Percentiles rank a stretch among this genome's conserved stretches.
These are phyloP conservation scores for Sinodicranocentrus sp. DNA, from an alignment of 2,888 invertebrate species.

Conservation along the genomic window DNA sequence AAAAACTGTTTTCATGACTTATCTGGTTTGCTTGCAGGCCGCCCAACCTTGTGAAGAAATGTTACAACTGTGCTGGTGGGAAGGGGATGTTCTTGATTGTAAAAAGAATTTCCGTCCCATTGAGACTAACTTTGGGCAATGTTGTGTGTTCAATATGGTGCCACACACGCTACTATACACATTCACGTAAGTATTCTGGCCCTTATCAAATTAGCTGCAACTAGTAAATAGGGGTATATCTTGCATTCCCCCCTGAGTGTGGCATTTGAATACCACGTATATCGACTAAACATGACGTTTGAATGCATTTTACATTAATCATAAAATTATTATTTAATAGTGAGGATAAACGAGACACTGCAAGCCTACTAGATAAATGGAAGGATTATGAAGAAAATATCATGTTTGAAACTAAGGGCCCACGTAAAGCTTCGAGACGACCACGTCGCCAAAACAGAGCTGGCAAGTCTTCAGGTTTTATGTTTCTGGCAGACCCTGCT, in stretches of 20 bases:
- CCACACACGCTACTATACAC: slow-evolving; percentile 80
- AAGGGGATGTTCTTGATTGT: slow-evolving; percentile 82
- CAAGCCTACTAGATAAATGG: slow-evolving; percentile 54
- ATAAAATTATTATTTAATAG: slow-evolving; percentile 25
- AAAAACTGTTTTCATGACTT: no score
- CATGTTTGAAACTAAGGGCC: slow-evolving; percentile 19
- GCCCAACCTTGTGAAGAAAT: slow-evolving; percentile 88
- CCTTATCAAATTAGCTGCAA: no score
- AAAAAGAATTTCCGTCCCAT: slow-evolving; percentile 86
- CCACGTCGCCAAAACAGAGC: slow-evolving; percentile 69
- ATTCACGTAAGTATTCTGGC: slow-evolving; percentile 43
- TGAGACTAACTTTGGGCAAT: slow-evolving; percentile 90
- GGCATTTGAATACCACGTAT: no score
- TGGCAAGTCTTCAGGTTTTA: slow-evolving; percentile 70
- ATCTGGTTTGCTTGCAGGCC: no score
- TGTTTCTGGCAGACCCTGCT: slow-evolving; percentile 70
- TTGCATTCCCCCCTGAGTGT: no score
- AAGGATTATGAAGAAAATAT: slow-evolving; percentile 37
- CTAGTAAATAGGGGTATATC: no score
- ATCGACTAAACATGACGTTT: not conserved
- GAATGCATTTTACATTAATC: not conserved
- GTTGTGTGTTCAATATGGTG: slow-evolving; percentile 90
- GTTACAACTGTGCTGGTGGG: slow-evolving; percentile 85
- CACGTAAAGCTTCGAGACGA: slow-evolving; percentile 1
- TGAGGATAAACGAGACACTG: slow-evolving; percentile 57